Conservation (phyloP, 2,797 vertebrate species). For the Anguilla anguilla region DNA sequence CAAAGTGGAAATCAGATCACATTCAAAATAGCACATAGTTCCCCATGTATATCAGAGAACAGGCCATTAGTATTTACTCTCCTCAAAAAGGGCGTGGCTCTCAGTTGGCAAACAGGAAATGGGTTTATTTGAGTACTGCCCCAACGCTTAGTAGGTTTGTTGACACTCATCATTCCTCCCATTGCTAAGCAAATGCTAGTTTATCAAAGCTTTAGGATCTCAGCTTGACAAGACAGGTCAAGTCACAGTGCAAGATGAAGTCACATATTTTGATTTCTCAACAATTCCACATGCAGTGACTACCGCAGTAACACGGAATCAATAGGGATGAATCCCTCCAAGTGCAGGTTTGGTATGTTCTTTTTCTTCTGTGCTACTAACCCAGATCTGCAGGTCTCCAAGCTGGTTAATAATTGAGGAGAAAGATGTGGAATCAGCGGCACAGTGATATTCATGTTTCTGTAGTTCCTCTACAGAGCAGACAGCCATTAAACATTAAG, state of each 20-base stretch:
- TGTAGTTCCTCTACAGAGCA: conserved; percentile 28
- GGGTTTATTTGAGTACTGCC: not conserved
- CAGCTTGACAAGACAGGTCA: not conserved
- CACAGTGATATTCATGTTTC: conserved; percentile 31
- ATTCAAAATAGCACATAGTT: not conserved
- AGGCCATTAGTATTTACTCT: not conserved
- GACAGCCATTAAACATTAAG: conserved; percentile 45
- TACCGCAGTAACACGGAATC: not conserved
- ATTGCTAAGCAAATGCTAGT: not conserved
- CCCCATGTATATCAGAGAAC: not conserved
- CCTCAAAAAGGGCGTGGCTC: not conserved
- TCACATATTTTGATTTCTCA: not conserved
- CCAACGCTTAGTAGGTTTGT: not conserved
- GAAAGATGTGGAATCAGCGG: conserved; percentile 34
- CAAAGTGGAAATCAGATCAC: not conserved
- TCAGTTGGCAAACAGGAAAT: not conserved
- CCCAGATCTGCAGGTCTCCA: conserved; percentile 35
- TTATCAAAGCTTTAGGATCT: not conserved
- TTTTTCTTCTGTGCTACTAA: conserved; percentile 39
- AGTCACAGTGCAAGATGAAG: not conserved
- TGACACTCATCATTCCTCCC: not conserved
- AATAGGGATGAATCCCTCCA: not conserved
- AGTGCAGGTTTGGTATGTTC: not conserved
- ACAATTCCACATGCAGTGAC: not conserved
- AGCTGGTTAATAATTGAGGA: conserved; percentile 36